Base-by-base conservation (phyloP, 2,113 vertebrate genomes). In the Chaetodon trifascialis region DNA sequence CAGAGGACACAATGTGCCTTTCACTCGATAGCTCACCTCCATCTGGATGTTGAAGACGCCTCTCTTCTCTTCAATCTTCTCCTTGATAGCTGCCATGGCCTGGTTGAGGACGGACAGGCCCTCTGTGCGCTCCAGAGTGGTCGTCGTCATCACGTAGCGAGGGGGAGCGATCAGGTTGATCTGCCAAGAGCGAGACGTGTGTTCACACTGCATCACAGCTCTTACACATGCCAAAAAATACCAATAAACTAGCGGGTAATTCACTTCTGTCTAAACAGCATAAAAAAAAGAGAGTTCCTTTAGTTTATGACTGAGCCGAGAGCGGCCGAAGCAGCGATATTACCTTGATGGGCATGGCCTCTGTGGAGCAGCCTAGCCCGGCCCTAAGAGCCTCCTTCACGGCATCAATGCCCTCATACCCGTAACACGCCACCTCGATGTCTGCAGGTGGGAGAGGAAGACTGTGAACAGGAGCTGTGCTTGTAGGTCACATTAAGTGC, bases 121-220 rank as follows among this genome's bases (percentile, higher is more conserved):
- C 93, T 99, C 98, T 40, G 98, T 99, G 86, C 98, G 97, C 93
- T 99, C 98, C 92, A 99, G 94, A 1, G 98, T 99, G 84, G 97
- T 99, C 7, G 98, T 99, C 0, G 98, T 99, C 98, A 99, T 99
- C 87, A 99, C 98, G n/a, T 99, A 99, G 25, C 97, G 96, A 83
- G 98, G 98, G 51, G 98, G 98, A 30, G 98, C 98, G 80, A 99
- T 99, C 80, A 99, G 96, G 86, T 99, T 99, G 89, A 99, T 99
- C 98, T 99, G 88, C 16, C 12, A 5, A 23, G 7, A 14, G 49
- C 12, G 23, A 67, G 15, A 47, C 9, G 1, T 17, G 6, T 7
- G 34, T 19, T 19, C 1, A 55, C 67, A 21, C 21, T 5, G n/a
- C 21, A 10, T 42, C 30, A 25, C 54, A 19, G 10, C 38, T 40